A percentile compares a stretch with the other conserved stretches of the same genome.
phyloP scores from a whole-genome alignment of 2,888 invertebrate species.

The Willowsia nigromaculata region DNA sequence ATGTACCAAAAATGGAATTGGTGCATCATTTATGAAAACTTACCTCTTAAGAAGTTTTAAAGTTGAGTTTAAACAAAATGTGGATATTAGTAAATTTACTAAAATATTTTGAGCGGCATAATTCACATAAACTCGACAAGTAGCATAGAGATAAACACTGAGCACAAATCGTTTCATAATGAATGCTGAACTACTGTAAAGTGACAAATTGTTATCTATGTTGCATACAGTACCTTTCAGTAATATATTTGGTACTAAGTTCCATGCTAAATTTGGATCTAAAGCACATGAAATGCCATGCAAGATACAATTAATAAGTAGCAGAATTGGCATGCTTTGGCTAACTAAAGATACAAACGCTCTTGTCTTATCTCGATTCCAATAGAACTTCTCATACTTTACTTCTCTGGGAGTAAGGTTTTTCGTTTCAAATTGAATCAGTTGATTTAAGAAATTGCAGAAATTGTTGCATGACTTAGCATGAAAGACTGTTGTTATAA shows the following conservation, averaged over 20 bases:
- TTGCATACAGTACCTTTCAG: neutral
- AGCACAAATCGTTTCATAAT: neutral
- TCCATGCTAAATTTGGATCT: neutral
- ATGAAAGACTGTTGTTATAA: too few species aligned
- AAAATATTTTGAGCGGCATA: neutral
- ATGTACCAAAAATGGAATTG: too few species aligned
- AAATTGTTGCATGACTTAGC: too few species aligned
- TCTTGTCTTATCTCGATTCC: neutral
- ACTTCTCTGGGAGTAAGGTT: neutral
- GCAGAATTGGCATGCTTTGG: neutral
- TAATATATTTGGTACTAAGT: neutral
- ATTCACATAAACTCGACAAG: neutral
- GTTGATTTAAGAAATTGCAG: neutral
- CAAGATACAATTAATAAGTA: neutral
- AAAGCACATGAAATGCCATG: neutral
- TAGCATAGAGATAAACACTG: neutral
- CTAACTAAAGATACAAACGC: neutral
- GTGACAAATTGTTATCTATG: neutral
- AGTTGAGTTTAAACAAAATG: neutral
- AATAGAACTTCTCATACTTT: neutral
- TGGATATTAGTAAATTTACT: neutral
- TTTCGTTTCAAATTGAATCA: neutral
- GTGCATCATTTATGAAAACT: neutral
- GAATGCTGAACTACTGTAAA: neutral
- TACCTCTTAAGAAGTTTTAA: neutral